Conservation (phyloP, 2,888 invertebrate genomes). For the Nineta flava region DNA sequence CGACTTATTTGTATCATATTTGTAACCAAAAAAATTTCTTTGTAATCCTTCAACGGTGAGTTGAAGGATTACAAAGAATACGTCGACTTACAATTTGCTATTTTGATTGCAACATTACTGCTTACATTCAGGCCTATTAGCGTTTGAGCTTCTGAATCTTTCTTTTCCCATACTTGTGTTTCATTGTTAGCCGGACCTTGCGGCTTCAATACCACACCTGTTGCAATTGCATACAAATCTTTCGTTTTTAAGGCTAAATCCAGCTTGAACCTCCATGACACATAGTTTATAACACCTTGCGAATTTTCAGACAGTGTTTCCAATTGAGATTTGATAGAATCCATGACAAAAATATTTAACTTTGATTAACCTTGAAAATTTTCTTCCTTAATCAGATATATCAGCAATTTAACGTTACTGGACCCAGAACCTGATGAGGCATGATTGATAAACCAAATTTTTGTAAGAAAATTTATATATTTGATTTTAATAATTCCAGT, state of each 20-base stretch:
- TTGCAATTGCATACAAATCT: conserved; percentile 12
- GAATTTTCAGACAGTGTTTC: conserved; percentile 13
- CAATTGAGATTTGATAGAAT: conserved; percentile 13
- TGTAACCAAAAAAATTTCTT: conserved; percentile 14
- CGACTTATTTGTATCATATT: conserved; percentile 11
- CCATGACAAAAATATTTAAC: conserved; percentile 9
- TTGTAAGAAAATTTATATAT: too few species aligned
- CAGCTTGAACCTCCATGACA: conserved; percentile 15
- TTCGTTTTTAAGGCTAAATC: conserved; percentile 15
- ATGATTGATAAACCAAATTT: not conserved
- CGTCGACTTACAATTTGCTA: conserved; percentile 14
- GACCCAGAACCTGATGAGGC: conserved; percentile 10
- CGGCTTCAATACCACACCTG: conserved; percentile 11
- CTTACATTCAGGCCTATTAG: conserved; percentile 11
- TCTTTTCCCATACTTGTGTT: conserved; percentile 11
- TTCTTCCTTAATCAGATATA: not conserved
- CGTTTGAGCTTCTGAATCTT: conserved; percentile 16
- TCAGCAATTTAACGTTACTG: not conserved
- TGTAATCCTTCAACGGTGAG: conserved; percentile 13
- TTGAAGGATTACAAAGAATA: conserved; percentile 14
- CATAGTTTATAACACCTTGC: conserved; percentile 14
- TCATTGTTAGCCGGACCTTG: conserved; percentile 8
- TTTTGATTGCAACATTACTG: conserved; percentile 13
- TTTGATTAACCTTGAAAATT: not conserved
- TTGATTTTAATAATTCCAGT: too few species aligned